Evolutionary conservation across 2,113 vertebrate genomes (phyloP), one percentile per base, ranked within the genome.

Genomic region (Ahaetulla prasina): DNA sequence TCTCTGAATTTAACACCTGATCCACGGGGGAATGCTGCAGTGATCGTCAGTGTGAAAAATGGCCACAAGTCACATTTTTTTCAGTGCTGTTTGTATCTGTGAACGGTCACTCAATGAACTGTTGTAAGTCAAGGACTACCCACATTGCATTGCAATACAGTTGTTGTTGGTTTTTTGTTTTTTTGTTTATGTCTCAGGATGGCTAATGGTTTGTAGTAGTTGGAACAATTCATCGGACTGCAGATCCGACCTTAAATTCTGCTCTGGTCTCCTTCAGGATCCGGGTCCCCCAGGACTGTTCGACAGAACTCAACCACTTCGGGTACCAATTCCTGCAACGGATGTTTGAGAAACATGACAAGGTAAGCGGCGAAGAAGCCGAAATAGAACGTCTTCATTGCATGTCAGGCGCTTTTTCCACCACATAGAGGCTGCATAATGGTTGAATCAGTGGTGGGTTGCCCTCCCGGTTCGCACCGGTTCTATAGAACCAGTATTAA

Each of bases 331-430:
- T 99, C 95, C 97, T 99, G 90, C 99, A 99, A 97, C 97, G 95
- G 85, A 94, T 99, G 22, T 99, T 99, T 87, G 98, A 99, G 95
- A 99, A 99, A 95, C 98, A 99, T 0, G 99, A 99, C 94, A 98
- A 98, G 98, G 99, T 99, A 96, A 97, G 98, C 87, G 18, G 14
- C 0, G 0, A 0, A n/a, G n/a, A n/a, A n/a, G n/a, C n/a, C n/a
- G n/a, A n/a, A n/a, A 53, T 12, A 0, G 3, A 10, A 53, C 0
- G 0, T 39, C 30, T 35, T 16, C 5, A 3, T 74, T 8, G n/a
- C 14, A 30, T 14, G n/a, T 18, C 12, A 5, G 7, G 68, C 0
- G 2, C n/a, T 35, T 8, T 3, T 20, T n/a, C 5, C 16, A 12
- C 10, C 68, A 6, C 6, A 0, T 0, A 35, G n/a, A 16, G 30